A percentile compares a stretch with the other conserved stretches of the same genome.
phyloP scores from a whole-genome alignment of 2,113 vertebrate species.

The Ramphastos sulfuratus region DNA sequence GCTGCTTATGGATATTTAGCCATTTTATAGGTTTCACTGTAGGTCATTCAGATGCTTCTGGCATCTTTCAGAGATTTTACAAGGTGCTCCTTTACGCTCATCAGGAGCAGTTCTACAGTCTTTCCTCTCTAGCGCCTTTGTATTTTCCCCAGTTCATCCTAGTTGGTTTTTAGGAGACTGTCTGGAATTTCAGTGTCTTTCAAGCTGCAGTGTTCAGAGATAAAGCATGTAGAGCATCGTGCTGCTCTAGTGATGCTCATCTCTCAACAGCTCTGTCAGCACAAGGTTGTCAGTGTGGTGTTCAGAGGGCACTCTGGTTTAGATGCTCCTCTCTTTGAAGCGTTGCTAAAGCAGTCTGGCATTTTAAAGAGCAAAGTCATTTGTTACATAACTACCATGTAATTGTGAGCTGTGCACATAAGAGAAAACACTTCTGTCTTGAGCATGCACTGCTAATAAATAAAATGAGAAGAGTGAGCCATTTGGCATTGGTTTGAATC shows the following conservation, averaged over 20 bases:
- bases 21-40: not conserved
- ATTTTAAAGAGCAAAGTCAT: slow-evolving; percentile 48
- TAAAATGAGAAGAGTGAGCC: slow-evolving; percentile 47
- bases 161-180: not conserved
- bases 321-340: not conserved
- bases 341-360: not conserved
- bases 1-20: not conserved
- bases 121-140: not conserved
- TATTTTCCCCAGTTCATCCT: not conserved
- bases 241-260: not conserved
- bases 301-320: not conserved
- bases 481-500: slow-evolving; percentile 63
- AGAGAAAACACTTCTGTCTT: slow-evolving; percentile 50
- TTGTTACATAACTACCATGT: slow-evolving; percentile 60
- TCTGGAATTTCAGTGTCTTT: not conserved
- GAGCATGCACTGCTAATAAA: slow-evolving; percentile 46
- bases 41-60: not conserved
- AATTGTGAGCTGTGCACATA: slow-evolving; percentile 48
- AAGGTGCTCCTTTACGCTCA: not conserved
- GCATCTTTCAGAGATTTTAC: not conserved
- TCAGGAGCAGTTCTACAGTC: not conserved
- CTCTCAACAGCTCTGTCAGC: not conserved
- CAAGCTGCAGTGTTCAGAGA: not conserved
- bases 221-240: not conserved
- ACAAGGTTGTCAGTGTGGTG: not conserved